phyloP scores from a whole-genome alignment of 2,113 vertebrate species.

The Dipodomys stephensi region DNA sequence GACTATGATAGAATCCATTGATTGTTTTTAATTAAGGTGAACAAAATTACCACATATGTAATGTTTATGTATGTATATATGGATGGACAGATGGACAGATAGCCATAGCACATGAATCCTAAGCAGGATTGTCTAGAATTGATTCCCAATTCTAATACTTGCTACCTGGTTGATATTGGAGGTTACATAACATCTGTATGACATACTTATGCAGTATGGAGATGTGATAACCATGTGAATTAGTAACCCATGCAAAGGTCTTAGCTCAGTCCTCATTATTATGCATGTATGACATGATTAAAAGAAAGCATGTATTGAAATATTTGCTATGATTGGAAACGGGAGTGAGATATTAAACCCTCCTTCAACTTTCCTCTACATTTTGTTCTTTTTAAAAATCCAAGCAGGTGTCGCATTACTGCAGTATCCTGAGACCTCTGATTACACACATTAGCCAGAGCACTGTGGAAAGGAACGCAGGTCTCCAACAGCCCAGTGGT shows the following conservation, averaged over 20 bases:
- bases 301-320: background rate
- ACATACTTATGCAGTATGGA: background rate
- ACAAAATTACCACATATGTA: background rate
- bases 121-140: background rate
- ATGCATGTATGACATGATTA: background rate
- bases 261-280: background rate
- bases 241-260: background rate
- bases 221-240: background rate
- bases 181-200: background rate
- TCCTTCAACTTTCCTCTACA: background rate
- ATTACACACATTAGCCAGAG: background rate
- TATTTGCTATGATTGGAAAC: background rate
- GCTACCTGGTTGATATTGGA: background rate
- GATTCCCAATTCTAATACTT: background rate
- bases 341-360: background rate
- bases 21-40: background rate
- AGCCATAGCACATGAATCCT: background rate
- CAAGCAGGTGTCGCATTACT: background rate
- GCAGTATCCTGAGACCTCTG: background rate
- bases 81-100: background rate
- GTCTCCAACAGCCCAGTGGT: background rate
- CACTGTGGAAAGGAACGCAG: background rate
- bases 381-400: constrained; percentile 1
- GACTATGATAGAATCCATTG: background rate
- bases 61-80: background rate